Conservation (phyloP, 2,888 invertebrate genomes). For the Archips crataeganus region DNA sequence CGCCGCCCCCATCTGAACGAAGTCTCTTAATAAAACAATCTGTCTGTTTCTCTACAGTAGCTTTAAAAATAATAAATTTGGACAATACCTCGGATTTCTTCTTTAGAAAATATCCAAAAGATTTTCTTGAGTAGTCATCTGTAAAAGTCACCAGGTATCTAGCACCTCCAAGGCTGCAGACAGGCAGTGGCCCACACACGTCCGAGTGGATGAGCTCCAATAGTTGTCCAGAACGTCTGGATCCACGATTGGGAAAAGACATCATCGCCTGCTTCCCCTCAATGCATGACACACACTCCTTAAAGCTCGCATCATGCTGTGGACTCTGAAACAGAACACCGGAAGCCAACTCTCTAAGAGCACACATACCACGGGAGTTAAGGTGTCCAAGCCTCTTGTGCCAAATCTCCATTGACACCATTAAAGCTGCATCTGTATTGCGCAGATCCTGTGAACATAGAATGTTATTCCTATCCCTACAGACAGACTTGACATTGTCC, state of each 20-base stretch:
- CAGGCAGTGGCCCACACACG: constrained; percentile 7
- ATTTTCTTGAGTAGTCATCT: constrained; percentile 2
- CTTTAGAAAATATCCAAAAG: neutral
- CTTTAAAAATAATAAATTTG: too few relatives aligned
- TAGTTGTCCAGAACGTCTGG: constrained; percentile 5
- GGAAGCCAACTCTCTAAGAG: too few relatives aligned
- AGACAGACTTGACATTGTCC: too few relatives aligned
- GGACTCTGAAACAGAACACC: neutral
- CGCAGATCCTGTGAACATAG: too few relatives aligned
- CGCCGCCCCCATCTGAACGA: too few relatives aligned
- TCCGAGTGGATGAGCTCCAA: constrained; percentile 8
- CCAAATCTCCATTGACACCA: too few relatives aligned
- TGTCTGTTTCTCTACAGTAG: too few relatives aligned
- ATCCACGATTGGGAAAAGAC: neutral
- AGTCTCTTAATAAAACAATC: too few relatives aligned
- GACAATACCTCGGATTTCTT: constrained; percentile 7
- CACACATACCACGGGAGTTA: neutral
- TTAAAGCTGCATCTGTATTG: too few relatives aligned
- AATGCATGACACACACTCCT: constrained; percentile 4
- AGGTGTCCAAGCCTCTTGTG: too few relatives aligned
- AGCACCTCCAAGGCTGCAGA: constrained; percentile 9
- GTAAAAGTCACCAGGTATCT: constrained; percentile 17
- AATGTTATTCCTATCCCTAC: too few relatives aligned
- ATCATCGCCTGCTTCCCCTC: neutral
- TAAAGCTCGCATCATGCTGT: neutral